Evolutionary conservation across 2,113 vertebrate genomes (phyloP).

Genomic region (Mesembrinibis cayennensis): DNA sequence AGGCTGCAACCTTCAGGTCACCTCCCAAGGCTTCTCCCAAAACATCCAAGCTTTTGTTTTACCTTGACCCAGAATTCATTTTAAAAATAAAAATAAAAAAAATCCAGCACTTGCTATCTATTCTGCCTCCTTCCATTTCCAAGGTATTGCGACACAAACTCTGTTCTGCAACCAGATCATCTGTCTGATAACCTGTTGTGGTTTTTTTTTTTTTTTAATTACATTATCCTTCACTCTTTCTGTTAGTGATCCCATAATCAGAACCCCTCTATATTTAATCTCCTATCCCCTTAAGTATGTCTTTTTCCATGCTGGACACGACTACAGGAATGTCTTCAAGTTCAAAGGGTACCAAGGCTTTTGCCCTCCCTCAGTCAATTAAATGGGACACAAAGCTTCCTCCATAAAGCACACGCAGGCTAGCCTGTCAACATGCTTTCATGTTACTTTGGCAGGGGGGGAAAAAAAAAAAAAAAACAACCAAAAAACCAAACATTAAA

Average conservation of each 20-base stretch:
- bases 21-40: neutral
- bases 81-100: neutral
- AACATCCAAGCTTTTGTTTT: neutral
- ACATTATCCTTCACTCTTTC: neutral
- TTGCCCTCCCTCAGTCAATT: neutral
- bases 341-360: neutral
- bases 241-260: neutral
- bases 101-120: neutral
- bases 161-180: neutral
- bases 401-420: rapidly evolving
- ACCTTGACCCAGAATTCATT: neutral
- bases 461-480: too few relatives aligned
- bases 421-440: neutral
- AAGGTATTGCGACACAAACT: neutral
- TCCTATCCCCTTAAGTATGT: neutral
- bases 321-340: neutral
- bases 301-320: neutral
- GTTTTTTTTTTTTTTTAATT: neutral
- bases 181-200: neutral
- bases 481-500: neutral
- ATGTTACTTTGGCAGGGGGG: rapidly evolving
- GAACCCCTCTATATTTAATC: neutral
- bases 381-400: neutral
- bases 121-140: neutral
- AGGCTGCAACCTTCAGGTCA: neutral